Conservation (phyloP, 2,888 invertebrate species). For the Pheosia tremula region DNA sequence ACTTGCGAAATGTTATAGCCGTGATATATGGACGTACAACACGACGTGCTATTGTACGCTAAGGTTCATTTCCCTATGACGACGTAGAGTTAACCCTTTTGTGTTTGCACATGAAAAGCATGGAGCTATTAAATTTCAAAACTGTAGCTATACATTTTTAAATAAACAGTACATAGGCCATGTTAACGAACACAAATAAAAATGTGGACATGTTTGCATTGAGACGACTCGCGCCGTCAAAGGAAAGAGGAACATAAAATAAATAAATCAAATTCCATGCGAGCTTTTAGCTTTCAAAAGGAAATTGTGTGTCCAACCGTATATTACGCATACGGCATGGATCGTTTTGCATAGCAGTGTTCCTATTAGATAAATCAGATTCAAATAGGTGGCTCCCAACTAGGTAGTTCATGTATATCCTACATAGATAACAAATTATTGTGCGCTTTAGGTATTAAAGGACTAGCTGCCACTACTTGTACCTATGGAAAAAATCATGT, state of each 20-base stretch:
- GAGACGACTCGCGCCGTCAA: constrained; percentile 42
- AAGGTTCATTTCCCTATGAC: constrained; percentile 60
- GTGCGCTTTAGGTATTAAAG: too few relatives aligned
- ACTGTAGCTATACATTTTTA: constrained; percentile 4
- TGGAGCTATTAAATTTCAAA: not conserved
- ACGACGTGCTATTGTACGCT: constrained; percentile 65
- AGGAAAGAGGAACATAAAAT: constrained; percentile 34
- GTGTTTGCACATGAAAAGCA: constrained; percentile 7
- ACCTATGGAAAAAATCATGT: too few relatives aligned
- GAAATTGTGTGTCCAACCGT: constrained; percentile 25
- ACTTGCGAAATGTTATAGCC: constrained; percentile 67
- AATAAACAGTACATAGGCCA: constrained; percentile 23
- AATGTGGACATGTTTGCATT: constrained; percentile 34
- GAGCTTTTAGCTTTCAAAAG: constrained; percentile 40
- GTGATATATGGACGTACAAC: constrained; percentile 69
- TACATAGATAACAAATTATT: too few relatives aligned
- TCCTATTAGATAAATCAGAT: too few relatives aligned
- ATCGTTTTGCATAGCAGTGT: too few relatives aligned
- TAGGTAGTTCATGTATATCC: too few relatives aligned
- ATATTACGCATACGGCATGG: constrained; percentile 21
- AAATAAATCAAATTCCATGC: constrained; percentile 48
- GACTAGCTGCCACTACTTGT: too few relatives aligned
- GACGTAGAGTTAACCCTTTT: constrained; percentile 35
- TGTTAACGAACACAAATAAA: constrained; percentile 41
- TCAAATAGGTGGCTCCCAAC: too few relatives aligned